Conservation (phyloP, 2,113 vertebrate genomes). For the Phrynocephalus versicolor region DNA sequence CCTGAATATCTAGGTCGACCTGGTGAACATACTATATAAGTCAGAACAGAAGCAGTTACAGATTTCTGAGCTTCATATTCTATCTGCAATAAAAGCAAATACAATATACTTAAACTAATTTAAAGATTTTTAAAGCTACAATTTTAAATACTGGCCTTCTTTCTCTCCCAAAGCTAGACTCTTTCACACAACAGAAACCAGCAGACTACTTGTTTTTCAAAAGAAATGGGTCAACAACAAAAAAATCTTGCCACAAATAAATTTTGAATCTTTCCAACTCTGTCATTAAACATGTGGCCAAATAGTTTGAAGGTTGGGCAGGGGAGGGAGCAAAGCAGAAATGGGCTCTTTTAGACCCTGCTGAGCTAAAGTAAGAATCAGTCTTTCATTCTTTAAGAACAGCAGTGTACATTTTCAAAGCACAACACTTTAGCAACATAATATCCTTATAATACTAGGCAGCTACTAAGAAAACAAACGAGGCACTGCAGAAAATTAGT, state of each 20-base stretch:
- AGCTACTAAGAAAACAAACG: not conserved
- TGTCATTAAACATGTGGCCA: fast-evolving
- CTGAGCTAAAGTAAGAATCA: not conserved
- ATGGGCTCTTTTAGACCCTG: too few relatives aligned
- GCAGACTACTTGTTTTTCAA: not conserved
- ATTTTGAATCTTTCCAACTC: not conserved
- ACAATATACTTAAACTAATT: not conserved
- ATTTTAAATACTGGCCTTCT: not conserved
- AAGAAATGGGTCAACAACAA: not conserved
- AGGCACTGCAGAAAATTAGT: conserved; percentile 9
- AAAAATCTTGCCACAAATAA: not conserved
- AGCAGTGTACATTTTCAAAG: not conserved
- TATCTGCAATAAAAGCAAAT: not conserved
- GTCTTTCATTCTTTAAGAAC: not conserved
- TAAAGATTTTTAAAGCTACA: not conserved
- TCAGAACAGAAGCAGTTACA: not conserved
- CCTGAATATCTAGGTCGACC: not conserved
- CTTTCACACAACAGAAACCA: not conserved
- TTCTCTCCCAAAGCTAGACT: not conserved
- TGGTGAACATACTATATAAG: not conserved
- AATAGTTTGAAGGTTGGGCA: too few relatives aligned
- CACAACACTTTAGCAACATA: fast-evolving
- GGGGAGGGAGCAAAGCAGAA: too few relatives aligned
- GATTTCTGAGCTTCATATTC: not conserved
- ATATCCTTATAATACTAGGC: fast-evolving